Percentiles rank a stretch among this genome's conserved stretches.
Conservation (phyloP, 2,888 invertebrate genomes). For the Pristionchus maxplancki region DNA sequence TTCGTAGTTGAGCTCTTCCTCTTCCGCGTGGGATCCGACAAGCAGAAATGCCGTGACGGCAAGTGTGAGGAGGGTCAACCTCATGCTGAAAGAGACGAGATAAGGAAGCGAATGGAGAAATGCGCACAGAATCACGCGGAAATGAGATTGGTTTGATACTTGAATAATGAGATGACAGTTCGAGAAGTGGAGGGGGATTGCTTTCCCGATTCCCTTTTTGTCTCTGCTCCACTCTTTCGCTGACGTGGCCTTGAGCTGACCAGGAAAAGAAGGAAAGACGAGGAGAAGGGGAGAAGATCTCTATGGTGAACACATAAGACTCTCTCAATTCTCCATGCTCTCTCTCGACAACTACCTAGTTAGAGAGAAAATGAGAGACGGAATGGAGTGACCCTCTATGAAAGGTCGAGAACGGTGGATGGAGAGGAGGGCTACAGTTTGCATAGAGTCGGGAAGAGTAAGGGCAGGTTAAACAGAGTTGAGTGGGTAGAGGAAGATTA, state of each 20-base stretch:
- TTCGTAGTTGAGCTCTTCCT: constrained; percentile 60
- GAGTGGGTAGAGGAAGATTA: constrained; percentile 35
- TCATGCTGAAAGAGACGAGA: constrained; percentile 49
- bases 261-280: constrained; percentile 28
- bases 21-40: constrained; percentile 43
- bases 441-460: constrained; percentile 38
- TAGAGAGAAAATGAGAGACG: constrained; percentile 4
- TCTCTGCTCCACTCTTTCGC: constrained; percentile 30
- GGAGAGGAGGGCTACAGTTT: constrained; percentile 27
- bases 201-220: constrained; percentile 15
- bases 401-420: constrained; percentile 33
- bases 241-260: constrained; percentile 51
- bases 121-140: neutral
- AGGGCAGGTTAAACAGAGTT: constrained; percentile 44
- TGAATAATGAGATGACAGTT: constrained; percentile 23
- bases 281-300: constrained; percentile 1
- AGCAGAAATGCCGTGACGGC: constrained; percentile 49
- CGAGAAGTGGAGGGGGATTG: neutral
- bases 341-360: neutral
- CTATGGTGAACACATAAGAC: constrained; percentile 2
- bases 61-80: constrained; percentile 50
- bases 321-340: neutral
- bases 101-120: neutral
- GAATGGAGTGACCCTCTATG: constrained; percentile 35
- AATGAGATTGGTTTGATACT: neutral